Percentiles rank a stretch among this genome's conserved stretches.
Evolutionary conservation across 2,888 invertebrate genomes (phyloP).

Genomic region (Charanyca ferruginea): DNA sequence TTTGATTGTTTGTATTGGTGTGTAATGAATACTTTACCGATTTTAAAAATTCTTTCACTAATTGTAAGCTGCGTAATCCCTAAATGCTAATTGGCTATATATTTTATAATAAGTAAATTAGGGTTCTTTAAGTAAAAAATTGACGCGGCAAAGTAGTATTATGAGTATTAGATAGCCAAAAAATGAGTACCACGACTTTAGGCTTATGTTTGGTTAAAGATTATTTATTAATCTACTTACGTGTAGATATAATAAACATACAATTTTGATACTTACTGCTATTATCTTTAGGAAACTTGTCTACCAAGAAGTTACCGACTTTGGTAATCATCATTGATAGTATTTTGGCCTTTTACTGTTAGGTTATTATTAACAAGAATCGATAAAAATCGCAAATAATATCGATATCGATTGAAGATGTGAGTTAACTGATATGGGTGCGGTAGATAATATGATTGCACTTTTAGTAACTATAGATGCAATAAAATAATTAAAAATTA

Average conservation of each 20-base stretch:
- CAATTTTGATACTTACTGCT: not conserved
- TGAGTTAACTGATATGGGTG: not conserved
- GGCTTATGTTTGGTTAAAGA: constrained; percentile 14
- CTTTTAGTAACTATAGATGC: not conserved
- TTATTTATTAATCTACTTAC: constrained; percentile 13
- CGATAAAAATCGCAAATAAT: not conserved
- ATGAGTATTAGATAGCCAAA: constrained; percentile 10
- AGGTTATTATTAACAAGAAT: not conserved
- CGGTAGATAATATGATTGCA: constrained; percentile 5
- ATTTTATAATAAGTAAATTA: too few species aligned
- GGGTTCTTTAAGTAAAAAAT: too few species aligned
- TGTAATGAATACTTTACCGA: too few species aligned
- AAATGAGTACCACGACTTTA: constrained; percentile 11
- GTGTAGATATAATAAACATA: not conserved
- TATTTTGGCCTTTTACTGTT: not conserved
- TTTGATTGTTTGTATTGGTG: too few species aligned
- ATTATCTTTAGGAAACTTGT: not conserved
- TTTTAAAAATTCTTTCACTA: too few species aligned
- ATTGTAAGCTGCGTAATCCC: too few species aligned
- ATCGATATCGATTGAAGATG: not conserved
- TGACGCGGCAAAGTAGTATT: too few species aligned
- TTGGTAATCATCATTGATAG: not conserved
- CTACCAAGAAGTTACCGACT: too few species aligned
- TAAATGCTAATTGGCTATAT: too few species aligned
- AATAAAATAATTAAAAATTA: not conserved